Base-by-base conservation (phyloP, 2,888 invertebrate species). In the Pterostichus madidus region DNA sequence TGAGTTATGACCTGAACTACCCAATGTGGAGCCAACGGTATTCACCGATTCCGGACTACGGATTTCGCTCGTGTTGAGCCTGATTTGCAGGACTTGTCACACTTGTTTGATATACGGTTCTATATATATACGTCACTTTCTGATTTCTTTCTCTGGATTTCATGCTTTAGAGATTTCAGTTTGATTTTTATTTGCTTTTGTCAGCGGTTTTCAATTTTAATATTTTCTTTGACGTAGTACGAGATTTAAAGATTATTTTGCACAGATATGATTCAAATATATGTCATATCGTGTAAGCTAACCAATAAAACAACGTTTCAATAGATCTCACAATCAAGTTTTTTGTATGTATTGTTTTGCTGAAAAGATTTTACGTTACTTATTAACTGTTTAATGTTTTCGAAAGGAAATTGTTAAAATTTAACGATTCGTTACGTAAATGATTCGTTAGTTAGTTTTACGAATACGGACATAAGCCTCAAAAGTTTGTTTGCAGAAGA, bases 71-170 rank as follows among this genome's bases (percentile, higher is more conserved):
- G 13, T 17, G 56, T 10, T 56, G 56, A 56, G 15, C 56, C 56
- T 2, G 68, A 59, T 44, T 17, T 44, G 15, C 44, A 8, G 17
- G 11, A 71, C 17, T 71, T 71, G 68, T 71, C 68, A 71, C 68
- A 71, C 44, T 71, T 44, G 64, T 17, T 71, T 71, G 68, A 71
- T 71, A 71, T 71, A 71, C 44, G 39, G 44, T 44, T 71, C 68
- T 71, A 71, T 71, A 71, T 71, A 44, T 44, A 71, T 44, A 71
- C 44, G 68, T 71, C 68, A 71, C 68, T 71, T 71, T 71, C 39
- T 71, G 17, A 44, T 71, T 71, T 71, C 44, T 44, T 71, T 71
- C 44, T 44, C 44, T 71, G 44, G 17, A 71, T 71, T 71, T 44
- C 68, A 11, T 44, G 44, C 64, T 64, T 39, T 64, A n/a, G 64